Base-by-base conservation (phyloP, 2,888 invertebrate species). In the Eilema depressum region DNA sequence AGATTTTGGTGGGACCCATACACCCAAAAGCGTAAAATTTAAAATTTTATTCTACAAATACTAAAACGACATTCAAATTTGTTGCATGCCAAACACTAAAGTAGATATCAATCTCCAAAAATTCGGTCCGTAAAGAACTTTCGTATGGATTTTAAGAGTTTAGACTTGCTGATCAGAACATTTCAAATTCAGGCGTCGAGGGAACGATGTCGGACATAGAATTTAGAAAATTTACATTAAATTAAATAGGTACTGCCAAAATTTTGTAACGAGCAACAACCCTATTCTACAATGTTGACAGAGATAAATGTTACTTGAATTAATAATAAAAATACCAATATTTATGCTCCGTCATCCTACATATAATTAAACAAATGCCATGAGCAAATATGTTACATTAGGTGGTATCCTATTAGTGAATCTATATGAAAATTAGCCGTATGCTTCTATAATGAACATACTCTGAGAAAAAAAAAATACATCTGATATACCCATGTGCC, bases 161-260 rank as follows among this genome's bases (percentile, higher is more conserved):
- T 83, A 84, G 74, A 86, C 78, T 85, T 85, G 84, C 80, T 85
- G 83, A 84, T 83, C 82, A 81, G 78, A 70, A 66, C 78, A 83
- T 83, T 84, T 83, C 75, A 80, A 78, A 86, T 86, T 85, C 83
- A 80, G 70, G 71, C 69, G 71, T 71, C 69, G 72, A 69, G 71
- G 74, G 74, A 69, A 72, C 41, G 60, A 65, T 33, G 47, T 66
- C 68, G 72, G 69, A 73, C 73, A 71, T 57, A 64, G 26, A 71
- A 76, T 80, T 78, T 75, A 56, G 68, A 63, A 63, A 69, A 60
- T 70, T 71, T 63, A 73, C 75, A 73, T 41, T 63, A 37, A n/a
- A 66, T 62, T 70, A 70, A 64, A 65, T 70, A 57, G 59, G 61
- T 62, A 61, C 57, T 37, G 23, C 33, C 64, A 62, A 72, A 67